Base-by-base conservation (phyloP, 1,140 invertebrate genomes). In the Holcopasites calliopsidis region DNA sequence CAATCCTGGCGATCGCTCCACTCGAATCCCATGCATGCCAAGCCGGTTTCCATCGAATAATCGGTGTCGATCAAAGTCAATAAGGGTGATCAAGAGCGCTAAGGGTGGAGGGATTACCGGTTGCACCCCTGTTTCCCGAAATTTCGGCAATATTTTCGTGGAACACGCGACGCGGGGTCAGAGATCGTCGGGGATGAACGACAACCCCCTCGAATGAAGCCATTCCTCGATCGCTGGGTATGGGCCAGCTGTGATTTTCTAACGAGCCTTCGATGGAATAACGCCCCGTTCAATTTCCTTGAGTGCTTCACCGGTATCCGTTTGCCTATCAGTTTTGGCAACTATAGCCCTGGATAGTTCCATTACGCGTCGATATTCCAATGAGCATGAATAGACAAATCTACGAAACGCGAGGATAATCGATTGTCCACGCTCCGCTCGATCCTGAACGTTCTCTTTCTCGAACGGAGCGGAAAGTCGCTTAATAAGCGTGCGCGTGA, bases 281-380 rank as follows among this genome's bases (percentile, higher is more conserved):
- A 81, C 70, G 75, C 57, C 55, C 62, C 55, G 60, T 72, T 77
- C 74, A 81, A 82, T 82, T 68, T 81, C 61, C 80, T 62, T 81
- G 74, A 82, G 80, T 82, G 80, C 66, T 66, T 42, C 44, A 18
- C 44, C 44, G 16, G 13, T 47, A n/a, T 50, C 31, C 44, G 13
- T 50, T 66, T 50, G 71, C 38, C 33, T 52, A 55, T 55, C 50
- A 44, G 38, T 74, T 66, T 66, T 42, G 61, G 26, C 31, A 57
- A 66, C 11, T 18, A 10, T 2, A 16, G 6, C 47, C 7, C 11
- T n/a, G 16, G 26, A 62, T 40, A 49, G 33, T 52, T 64, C 47
- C 70, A 72, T 64, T 72, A 72, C n/a, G 11, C 26, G 70, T 16
- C 58, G 35, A 72, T 72, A 42, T 72, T 64, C 47, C 58, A 72